Percentiles rank a stretch among this genome's conserved stretches.
These are phyloP conservation scores for Pterocles burchelli DNA, from an alignment of 2,113 vertebrate species.

Conservation along the genomic window DNA sequence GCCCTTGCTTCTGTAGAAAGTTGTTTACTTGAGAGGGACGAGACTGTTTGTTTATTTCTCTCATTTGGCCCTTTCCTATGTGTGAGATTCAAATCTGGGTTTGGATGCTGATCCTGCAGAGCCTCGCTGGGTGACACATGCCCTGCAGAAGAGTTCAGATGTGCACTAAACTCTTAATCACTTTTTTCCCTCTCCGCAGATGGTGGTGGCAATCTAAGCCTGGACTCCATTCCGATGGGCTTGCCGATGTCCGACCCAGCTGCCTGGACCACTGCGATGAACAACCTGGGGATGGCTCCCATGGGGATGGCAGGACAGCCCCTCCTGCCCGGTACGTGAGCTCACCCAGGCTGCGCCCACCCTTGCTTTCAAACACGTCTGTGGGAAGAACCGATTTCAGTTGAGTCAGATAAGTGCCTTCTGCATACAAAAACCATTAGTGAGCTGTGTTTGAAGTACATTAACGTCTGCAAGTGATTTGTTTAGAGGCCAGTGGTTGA, in stretches of 20 bases:
- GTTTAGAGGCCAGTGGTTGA: neutral
- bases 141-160: neutral
- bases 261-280: slow-evolving; percentile 96
- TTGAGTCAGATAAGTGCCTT: neutral
- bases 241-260: slow-evolving; percentile 92
- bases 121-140: rapidly evolving
- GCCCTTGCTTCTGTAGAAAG: neutral
- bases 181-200: slow-evolving; percentile 73
- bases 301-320: slow-evolving; percentile 90
- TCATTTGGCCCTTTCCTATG: neutral
- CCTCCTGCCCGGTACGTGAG: slow-evolving; percentile 86
- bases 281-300: slow-evolving; percentile 94
- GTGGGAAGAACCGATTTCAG: neutral
- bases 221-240: slow-evolving; percentile 87
- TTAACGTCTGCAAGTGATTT: neutral
- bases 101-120: neutral
- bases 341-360: neutral
- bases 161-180: neutral
- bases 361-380: neutral
- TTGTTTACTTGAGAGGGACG: neutral
- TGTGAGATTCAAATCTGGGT: neutral
- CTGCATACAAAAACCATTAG: rapidly evolving
- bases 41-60: neutral
- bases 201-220: slow-evolving; percentile 83
- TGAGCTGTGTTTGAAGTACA: neutral